Base-by-base conservation (phyloP, 2,113 vertebrate genomes). In the Tachycineta bicolor region DNA sequence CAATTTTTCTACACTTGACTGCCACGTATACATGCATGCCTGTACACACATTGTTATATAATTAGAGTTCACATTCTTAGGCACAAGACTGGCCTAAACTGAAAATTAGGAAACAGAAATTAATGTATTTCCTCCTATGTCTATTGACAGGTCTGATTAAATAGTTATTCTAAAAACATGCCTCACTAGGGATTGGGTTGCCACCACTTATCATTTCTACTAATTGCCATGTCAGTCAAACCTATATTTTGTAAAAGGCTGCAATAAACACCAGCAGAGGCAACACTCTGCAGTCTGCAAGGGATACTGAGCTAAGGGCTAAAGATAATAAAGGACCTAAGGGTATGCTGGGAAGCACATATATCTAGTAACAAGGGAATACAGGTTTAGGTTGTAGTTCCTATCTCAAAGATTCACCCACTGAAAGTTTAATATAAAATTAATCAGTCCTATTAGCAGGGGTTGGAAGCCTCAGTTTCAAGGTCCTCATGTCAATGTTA, bases 91-190 rank as follows among this genome's bases (percentile, higher is more conserved):
- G 34, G 17, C n/a, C 70, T 69, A 81, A 95, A 78, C 47, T 77
- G 68, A 87, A 91, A 88, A 91, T 74, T 78, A 94, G 69, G 68
- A 91, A 95, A 81, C 4, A 89, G 50, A 94, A 89, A 92, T 81
- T 77, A 95, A 67, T 43, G 87, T 78, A 83, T 68, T 80, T 90
- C 76, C 21, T 93, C 80, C 25, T 39, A 77, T 28, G 9, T 83
- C 68, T 50, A 76, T 74, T 87, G 80, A 81, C 55, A 91, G 21
- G 29, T 84, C 83, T 89, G 73, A 94, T 87, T 91, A 73, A 92
- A 83, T 49, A 90, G 59, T 62, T 87, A 67, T 67, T 87, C 64
- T 75, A 70, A 46, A 80, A 87, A 78, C 23, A 60, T 31, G 16
- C 16, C 9, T 43, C 60, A 33, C 17, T 11, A 70, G 73, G 73